A percentile compares a stretch with the other conserved stretches of the same genome.
These are phyloP conservation scores for Trachymyrmex septentrionalis DNA, from an alignment of 1,140 invertebrate species.

Conservation along the genomic window DNA sequence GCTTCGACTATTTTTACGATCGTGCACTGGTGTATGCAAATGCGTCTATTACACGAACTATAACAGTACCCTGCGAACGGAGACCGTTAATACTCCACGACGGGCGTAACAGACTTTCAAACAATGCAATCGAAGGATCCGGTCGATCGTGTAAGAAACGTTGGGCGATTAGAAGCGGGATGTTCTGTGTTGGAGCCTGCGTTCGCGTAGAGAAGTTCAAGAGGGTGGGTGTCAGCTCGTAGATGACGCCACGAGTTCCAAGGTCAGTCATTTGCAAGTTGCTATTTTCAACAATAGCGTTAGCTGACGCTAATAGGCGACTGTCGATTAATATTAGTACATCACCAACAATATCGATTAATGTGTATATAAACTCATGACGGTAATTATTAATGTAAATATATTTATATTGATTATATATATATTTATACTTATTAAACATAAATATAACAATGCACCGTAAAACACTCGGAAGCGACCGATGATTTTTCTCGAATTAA, in stretches of 20 bases:
- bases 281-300: constrained; percentile 22
- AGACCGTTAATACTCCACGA: constrained; percentile 17
- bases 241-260: constrained; percentile 27
- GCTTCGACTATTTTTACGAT: constrained; percentile 61
- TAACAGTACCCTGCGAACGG: constrained; percentile 64
- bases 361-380: too few species aligned
- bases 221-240: constrained; percentile 2
- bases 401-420: not conserved
- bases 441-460: not conserved
- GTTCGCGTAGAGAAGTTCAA: not conserved
- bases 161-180: not conserved
- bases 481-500: not conserved
- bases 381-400: constrained; percentile 8
- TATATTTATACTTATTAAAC: constrained; percentile 11
- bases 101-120: constrained; percentile 11
- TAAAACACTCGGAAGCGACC: not conserved
- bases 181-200: not conserved
- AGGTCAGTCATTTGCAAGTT: constrained; percentile 28
- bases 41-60: constrained; percentile 67
- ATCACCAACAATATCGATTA: not conserved
- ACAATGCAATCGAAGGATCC: constrained; percentile 23
- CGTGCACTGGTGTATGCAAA: constrained; percentile 37
- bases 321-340: constrained; percentile 27
- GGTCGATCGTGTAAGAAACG: constrained; percentile 28
- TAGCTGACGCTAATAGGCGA: not conserved